These are phyloP conservation scores for Platysteira castanea DNA, from an alignment of 2,113 vertebrate genomes.

Conservation along the genomic window DNA sequence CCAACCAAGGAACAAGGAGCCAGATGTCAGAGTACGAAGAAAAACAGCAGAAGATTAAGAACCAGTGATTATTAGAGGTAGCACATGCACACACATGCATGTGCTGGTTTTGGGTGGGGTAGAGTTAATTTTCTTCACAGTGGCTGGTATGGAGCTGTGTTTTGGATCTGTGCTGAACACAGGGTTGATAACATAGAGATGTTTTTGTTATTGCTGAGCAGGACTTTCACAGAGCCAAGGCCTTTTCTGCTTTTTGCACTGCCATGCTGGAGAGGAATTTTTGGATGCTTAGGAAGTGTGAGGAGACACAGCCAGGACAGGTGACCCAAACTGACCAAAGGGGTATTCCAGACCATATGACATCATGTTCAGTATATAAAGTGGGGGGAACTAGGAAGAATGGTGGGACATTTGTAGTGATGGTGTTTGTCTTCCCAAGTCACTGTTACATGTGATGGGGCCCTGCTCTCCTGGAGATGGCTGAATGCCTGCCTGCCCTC, in stretches of 20 bases:
- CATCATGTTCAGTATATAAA: background rate
- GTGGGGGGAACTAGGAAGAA: background rate
- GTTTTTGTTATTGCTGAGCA: background rate
- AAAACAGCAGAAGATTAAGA: background rate
- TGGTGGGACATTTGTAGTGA: background rate
- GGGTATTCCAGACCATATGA: background rate
- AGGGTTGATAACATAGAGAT: background rate
- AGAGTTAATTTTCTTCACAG: background rate
- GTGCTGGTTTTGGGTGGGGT: background rate
- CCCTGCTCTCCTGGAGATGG: background rate
- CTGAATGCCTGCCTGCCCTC: background rate
- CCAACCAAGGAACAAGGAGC: background rate
- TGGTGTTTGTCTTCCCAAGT: background rate
- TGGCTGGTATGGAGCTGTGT: background rate
- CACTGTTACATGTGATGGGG: accelerated
- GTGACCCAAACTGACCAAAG: background rate
- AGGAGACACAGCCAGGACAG: background rate
- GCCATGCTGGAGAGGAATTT: background rate
- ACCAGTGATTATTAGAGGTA: background rate
- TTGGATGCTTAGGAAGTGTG: background rate
- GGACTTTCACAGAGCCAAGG: background rate
- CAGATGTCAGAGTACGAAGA: background rate
- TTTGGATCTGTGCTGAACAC: background rate
- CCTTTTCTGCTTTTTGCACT: background rate
- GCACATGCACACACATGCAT: accelerated